Evolutionary conservation across 1,140 invertebrate genomes (phyloP), one percentile per base, ranked within the genome.

Genomic region (Leptonema lineaticorne): DNA sequence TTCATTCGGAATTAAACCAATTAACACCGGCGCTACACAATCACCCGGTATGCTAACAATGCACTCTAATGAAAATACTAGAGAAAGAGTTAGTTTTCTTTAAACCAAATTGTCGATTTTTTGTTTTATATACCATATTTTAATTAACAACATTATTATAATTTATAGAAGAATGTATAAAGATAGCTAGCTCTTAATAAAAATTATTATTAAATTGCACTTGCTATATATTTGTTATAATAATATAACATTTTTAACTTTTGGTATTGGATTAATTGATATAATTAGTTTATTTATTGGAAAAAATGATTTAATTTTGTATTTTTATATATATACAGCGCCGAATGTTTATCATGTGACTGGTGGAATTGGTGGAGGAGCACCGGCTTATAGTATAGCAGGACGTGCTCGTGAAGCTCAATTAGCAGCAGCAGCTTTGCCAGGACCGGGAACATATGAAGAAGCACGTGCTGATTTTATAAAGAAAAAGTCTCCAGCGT

Each of bases 301-400:
- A n/a, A n/a, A n/a, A n/a, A n/a, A 22, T 48, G 16, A 48, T 16
- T 48, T 53, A 53, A 53, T 53, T 22, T 4, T n/a, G 9, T 57
- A 16, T 22, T 59, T 20, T 67, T n/a, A n/a, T n/a, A n/a, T 53
- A 33, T 20, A 78, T 83, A 57, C 80, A 91, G 90, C 89, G 75
- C 93, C 94, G 28, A 96, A 96, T 78, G 87, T 90, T 59, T 96
- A 96, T 81, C 92, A 90, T 73, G 90, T 96, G 76, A 41, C 69
- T 74, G 74, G 69, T 8, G 70, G 75, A 72, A 70, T 63, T 74
- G 75, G 76, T 66, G 69, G 67, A 33, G 81, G 81, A 18, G 78
- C 81, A 41, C 82, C 82, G 9, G 81, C 81, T 0, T 82, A 81
- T 68, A 83, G 81, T 67, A 81, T 83, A 63, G 78, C 78, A 8